Evolutionary conservation across 2,797 vertebrate species (phyloP).

Genomic region (Ciconia nigra): DNA sequence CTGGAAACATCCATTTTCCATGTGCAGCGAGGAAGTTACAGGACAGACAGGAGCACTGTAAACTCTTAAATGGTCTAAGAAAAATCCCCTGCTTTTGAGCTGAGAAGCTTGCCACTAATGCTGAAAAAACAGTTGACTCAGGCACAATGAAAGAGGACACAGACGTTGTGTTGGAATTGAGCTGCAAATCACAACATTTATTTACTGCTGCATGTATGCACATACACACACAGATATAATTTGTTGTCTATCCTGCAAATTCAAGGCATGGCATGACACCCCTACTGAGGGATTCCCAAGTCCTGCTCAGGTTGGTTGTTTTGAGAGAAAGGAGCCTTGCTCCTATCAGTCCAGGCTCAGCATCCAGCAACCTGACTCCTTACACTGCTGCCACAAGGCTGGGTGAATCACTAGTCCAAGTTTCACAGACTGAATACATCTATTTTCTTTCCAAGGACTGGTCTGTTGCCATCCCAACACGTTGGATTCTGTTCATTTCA

Average conservation of each 20-base stretch:
- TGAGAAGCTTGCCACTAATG: background rate
- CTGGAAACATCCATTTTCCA: background rate
- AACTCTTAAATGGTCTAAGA: background rate
- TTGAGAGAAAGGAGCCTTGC: background rate
- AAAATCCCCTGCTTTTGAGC: background rate
- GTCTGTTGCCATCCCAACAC: background rate
- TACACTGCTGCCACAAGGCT: background rate
- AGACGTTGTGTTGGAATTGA: background rate
- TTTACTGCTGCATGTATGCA: background rate
- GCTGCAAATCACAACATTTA: background rate
- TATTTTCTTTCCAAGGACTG: background rate
- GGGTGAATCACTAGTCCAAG: background rate
- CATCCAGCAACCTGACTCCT: background rate
- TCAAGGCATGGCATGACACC: background rate
- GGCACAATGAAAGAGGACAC: background rate
- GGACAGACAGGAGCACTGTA: background rate
- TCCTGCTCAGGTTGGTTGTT: accelerated
- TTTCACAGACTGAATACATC: background rate
- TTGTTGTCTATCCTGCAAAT: background rate
- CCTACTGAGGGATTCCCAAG: background rate
- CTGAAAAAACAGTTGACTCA: background rate
- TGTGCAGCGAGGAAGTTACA: background rate
- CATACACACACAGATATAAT: background rate
- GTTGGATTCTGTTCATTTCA: background rate
- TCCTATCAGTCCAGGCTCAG: background rate